Conservation (phyloP, 2,113 vertebrate species). For the Xyrauchen texanus region DNA sequence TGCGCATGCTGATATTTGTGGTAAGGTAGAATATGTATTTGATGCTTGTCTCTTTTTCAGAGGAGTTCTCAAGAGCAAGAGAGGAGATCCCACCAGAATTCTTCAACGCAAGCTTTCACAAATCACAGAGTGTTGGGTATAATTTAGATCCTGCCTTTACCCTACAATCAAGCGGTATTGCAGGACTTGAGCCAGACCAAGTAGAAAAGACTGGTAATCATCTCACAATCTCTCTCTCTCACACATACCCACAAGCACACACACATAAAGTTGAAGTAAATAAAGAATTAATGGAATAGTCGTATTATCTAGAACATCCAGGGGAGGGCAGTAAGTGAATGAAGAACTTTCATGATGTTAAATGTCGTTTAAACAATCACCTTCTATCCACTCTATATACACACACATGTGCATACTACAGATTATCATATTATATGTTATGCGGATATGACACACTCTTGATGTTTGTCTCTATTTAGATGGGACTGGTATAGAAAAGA, state of each 20-base stretch:
- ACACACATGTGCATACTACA: no score
- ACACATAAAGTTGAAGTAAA: not conserved
- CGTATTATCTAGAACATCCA: constrained; percentile 5
- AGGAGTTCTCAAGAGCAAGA: constrained; percentile 91
- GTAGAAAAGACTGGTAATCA: constrained; percentile 80
- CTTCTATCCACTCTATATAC: not conserved
- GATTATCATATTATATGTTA: no score
- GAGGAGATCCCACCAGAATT: constrained; percentile 84
- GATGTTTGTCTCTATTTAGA: constrained; percentile 20
- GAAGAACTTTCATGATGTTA: not conserved
- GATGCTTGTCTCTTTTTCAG: constrained; percentile 62
- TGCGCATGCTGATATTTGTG: no score
- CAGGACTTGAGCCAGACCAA: constrained; percentile 76
- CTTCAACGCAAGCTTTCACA: constrained; percentile 81
- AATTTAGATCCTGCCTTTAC: constrained; percentile 67
- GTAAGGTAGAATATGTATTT: constrained; percentile 39
- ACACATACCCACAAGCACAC: not conserved
- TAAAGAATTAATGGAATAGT: not conserved
- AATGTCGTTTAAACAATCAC: not conserved
- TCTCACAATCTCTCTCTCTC: not conserved
- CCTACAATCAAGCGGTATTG: constrained; percentile 79
- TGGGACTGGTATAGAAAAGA: constrained; percentile 30
- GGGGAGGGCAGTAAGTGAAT: constrained; percentile 17
- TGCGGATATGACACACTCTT: not conserved
- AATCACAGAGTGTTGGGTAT: constrained; percentile 78